A percentile compares a stretch with the other conserved stretches of the same genome.
phyloP scores from a whole-genome alignment of 2,113 vertebrate species.

The Oreochromis aureus region DNA sequence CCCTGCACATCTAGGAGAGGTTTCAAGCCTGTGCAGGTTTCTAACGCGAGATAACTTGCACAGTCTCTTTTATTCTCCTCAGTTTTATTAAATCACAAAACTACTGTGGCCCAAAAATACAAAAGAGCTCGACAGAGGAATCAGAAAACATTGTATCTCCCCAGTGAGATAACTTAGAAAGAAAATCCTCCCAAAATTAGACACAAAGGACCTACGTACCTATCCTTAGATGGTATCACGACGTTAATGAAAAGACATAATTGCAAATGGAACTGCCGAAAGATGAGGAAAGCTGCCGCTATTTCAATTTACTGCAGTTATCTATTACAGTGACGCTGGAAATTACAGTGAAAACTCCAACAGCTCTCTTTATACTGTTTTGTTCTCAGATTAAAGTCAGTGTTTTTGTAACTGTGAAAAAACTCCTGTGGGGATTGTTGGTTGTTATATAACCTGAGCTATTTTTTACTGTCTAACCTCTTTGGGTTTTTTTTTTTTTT shows the following conservation, averaged over 20 bases:
- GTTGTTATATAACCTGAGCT: constrained; percentile 42
- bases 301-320: background rate
- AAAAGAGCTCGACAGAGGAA: background rate
- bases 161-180: background rate
- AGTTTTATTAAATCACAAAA: background rate
- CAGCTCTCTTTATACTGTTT: constrained; percentile 16
- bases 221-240: background rate
- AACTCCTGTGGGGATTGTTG: constrained; percentile 28
- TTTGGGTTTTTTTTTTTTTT: background rate
- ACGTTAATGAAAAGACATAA: constrained; percentile 6
- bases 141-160: background rate
- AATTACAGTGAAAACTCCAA: constrained; percentile 6
- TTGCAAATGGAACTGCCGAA: background rate
- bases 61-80: background rate
- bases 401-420: constrained; percentile 48
- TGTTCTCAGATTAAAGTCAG: constrained; percentile 48
- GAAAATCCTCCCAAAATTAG: background rate
- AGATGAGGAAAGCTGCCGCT: background rate
- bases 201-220: background rate
- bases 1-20: background rate
- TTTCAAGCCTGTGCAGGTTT: background rate
- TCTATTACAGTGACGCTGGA: background rate
- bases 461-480: constrained; percentile 41
- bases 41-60: background rate
- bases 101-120: background rate